Evolutionary conservation across 2,797 vertebrate genomes (phyloP).

Genomic region (Hydrolagus colliei): DNA sequence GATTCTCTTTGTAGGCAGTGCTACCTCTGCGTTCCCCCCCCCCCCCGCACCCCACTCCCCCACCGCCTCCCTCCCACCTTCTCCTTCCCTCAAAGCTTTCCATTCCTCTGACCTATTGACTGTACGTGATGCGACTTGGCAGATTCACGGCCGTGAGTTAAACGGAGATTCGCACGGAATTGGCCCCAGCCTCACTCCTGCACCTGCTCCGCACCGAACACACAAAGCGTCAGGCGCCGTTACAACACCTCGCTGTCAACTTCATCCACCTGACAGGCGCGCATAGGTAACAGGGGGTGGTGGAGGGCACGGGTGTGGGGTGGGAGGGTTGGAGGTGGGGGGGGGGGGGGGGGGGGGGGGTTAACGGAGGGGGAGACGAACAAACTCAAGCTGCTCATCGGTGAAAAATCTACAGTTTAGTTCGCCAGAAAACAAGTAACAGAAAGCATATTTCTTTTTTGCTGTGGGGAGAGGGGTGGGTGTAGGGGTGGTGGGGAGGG

Average conservation of each 20-base stretch:
- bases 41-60: too few relatives aligned
- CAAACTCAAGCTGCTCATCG: neutral
- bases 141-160: neutral
- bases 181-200: neutral
- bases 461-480: too few relatives aligned
- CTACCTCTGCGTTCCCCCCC: too few relatives aligned
- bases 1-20: too few relatives aligned
- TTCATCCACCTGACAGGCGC: neutral
- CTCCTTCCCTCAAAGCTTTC: neutral
- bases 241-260: neutral
- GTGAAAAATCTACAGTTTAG: neutral
- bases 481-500: too few relatives aligned
- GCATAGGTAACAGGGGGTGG: too few relatives aligned
- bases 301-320: neutral
- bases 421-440: slow-evolving; percentile 15
- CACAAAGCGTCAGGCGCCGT: neutral
- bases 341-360: too few relatives aligned
- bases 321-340: too few relatives aligned
- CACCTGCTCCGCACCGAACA: neutral
- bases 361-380: neutral
- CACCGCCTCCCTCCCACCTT: neutral
- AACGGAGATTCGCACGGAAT: neutral
- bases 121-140: slow-evolving; percentile 9
- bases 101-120: slow-evolving; percentile 14
- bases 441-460: neutral